A percentile compares a stretch with the other conserved stretches of the same genome.
Evolutionary conservation across 1,140 invertebrate genomes (phyloP).

Genomic region (Drosophila tani): DNA sequence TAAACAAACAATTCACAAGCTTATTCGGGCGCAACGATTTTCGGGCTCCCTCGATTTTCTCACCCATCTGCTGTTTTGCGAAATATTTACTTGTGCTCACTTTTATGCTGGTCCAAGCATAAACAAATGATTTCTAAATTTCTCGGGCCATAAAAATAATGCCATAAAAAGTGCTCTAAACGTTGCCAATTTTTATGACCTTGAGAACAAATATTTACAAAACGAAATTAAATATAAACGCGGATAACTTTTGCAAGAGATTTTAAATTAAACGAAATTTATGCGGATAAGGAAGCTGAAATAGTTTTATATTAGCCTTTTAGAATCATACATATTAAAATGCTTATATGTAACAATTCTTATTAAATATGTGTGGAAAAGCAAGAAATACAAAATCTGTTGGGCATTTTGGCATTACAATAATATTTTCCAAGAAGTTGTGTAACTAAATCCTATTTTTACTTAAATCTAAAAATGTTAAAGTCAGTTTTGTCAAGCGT

Average conservation of each 20-base stretch:
- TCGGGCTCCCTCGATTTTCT: conserved; percentile 7
- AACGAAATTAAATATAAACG: background rate
- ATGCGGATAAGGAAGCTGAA: background rate
- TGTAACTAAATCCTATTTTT: background rate
- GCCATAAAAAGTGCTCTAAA: conserved; percentile 16
- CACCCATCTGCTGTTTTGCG: conserved; percentile 15
- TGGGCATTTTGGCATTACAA: background rate
- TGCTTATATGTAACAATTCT: background rate
- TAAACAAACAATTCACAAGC: conserved; percentile 56
- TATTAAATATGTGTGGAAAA: background rate
- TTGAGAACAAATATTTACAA: conserved; percentile 13
- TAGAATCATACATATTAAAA: fast-evolving
- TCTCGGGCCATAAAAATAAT: conserved; percentile 9
- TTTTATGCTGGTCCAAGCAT: conserved; percentile 16
- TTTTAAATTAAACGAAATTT: background rate
- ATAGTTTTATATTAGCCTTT: background rate
- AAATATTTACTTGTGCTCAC: conserved; percentile 35
- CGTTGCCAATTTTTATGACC: conserved; percentile 14
- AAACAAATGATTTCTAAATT: conserved; percentile 27
- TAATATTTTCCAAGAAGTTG: background rate
- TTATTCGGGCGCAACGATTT: conserved; percentile 30
- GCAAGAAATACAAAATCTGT: background rate
- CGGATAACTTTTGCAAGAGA: background rate
- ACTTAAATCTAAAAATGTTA: background rate
- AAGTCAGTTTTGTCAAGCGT: background rate